Percentiles rank a stretch among this genome's conserved stretches.
Conservation (phyloP, 2,797 vertebrate genomes). For the Brachyrhaphis roseni region DNA sequence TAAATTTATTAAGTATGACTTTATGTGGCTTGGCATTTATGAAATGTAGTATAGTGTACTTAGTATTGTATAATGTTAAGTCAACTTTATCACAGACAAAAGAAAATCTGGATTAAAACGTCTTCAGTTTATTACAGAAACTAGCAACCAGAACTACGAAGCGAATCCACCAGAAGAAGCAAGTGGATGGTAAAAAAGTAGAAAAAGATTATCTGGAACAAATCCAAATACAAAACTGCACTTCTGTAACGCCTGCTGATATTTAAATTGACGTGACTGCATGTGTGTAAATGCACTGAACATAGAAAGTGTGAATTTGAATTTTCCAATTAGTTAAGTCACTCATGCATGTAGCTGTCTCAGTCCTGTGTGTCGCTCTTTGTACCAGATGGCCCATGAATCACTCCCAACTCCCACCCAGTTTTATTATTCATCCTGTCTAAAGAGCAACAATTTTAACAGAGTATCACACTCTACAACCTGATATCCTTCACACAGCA, state of each 20-base stretch:
- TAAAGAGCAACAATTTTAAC: slow-evolving; percentile 85
- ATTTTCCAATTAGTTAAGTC: slow-evolving; percentile 1
- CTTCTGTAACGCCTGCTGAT: not conserved
- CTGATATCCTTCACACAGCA: slow-evolving; percentile 21
- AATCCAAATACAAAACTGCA: not conserved
- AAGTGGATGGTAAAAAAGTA: not conserved
- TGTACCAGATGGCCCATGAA: slow-evolving; percentile 88
- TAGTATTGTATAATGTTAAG: not conserved
- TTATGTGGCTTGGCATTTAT: not conserved
- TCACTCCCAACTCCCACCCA: slow-evolving; percentile 83
- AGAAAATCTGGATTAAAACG: not conserved
- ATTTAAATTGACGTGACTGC: not conserved
- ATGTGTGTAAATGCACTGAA: not conserved
- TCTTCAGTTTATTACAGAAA: not conserved
- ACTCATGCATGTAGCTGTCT: slow-evolving; percentile 32
- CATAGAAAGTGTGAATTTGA: not conserved
- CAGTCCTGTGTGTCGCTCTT: slow-evolving; percentile 61
- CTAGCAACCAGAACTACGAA: not conserved
- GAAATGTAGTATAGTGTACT: not conserved
- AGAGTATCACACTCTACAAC: slow-evolving; percentile 53
- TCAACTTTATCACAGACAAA: not conserved
- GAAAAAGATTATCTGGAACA: not conserved
- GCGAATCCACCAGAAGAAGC: not conserved
- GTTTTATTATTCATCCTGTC: slow-evolving; percentile 89
- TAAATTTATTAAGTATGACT: not conserved